phyloP scores from a whole-genome alignment of 2,888 invertebrate species.

The Julus scandinavius region DNA sequence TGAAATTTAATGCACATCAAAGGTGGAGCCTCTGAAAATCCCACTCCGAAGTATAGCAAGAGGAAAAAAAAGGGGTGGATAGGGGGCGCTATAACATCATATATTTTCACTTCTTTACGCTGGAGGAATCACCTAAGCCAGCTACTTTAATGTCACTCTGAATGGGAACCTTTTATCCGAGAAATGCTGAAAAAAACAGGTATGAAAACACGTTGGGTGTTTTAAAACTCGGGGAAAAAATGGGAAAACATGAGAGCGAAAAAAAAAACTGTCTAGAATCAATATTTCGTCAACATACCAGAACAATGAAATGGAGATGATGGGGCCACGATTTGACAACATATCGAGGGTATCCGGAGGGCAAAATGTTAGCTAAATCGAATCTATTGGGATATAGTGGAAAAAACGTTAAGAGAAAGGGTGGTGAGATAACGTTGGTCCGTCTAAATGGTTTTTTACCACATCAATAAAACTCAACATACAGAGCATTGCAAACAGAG shows the following conservation, averaged over 20 bases:
- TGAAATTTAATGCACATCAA: slow-evolving; percentile 49
- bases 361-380: neutral
- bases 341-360: neutral
- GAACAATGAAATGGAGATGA: slow-evolving; percentile 1
- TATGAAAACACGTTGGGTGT: neutral
- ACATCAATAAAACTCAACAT: too few species aligned
- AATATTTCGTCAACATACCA: neutral
- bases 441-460: too few species aligned
- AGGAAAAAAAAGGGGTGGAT: neutral
- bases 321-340: neutral
- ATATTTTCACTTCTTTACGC: slow-evolving; percentile 40
- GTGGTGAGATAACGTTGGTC: too few species aligned
- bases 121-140: neutral
- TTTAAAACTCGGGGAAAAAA: neutral
- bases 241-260: neutral
- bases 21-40: slow-evolving; percentile 42
- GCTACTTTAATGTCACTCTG: slow-evolving; percentile 38
- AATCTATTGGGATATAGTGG: too few species aligned
- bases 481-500: too few species aligned
- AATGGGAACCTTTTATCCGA: slow-evolving; percentile 5
- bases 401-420: too few species aligned
- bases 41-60: neutral
- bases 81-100: neutral
- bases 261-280: neutral
- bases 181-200: neutral